Percentiles rank a stretch among this genome's conserved stretches.
Evolutionary conservation across 64 coral and sea anemone species (phyloP).

Genomic region (Acropora tenuis): DNA sequence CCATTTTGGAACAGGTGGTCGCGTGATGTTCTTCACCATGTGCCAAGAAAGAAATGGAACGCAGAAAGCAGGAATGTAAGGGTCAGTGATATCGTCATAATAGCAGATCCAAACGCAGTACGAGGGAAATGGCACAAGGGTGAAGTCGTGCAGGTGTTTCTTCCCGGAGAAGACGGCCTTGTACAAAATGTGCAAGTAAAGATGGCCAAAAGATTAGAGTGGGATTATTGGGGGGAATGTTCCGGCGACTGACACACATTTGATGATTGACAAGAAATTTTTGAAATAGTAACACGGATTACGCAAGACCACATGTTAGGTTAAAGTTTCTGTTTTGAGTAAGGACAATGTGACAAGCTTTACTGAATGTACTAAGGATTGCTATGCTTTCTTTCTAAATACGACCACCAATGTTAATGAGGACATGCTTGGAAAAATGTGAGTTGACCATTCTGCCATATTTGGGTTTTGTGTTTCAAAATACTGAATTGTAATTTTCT

Average conservation of each 20-base stretch:
- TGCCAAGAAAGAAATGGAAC: constrained; percentile 58
- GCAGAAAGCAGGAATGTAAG: constrained; percentile 2
- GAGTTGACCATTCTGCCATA: not conserved
- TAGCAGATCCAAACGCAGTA: constrained; percentile 42
- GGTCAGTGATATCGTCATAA: constrained; percentile 32
- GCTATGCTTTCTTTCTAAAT: not conserved
- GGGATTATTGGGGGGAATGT: constrained; percentile 65
- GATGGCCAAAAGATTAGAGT: constrained; percentile 46
- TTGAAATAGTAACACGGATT: too few species aligned
- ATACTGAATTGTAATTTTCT: constrained; percentile 14
- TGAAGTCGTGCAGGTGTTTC: constrained; percentile 12
- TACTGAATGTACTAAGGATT: constrained; percentile 4
- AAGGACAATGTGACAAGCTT: not conserved
- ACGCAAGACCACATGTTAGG: not conserved
- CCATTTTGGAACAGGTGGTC: constrained; percentile 57
- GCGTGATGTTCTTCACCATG: constrained; percentile 49
- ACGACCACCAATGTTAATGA: constrained; percentile 13
- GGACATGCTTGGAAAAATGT: constrained; percentile 19
- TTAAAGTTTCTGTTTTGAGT: not conserved
- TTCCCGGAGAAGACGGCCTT: constrained; percentile 22
- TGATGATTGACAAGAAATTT: not conserved
- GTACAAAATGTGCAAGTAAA: constrained; percentile 30
- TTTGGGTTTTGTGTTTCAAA: not conserved
- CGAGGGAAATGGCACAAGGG: constrained; percentile 58
- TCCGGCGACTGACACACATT: not conserved